phyloP scores from a whole-genome alignment of 2,888 invertebrate genomes.

The Acleris cristana region DNA sequence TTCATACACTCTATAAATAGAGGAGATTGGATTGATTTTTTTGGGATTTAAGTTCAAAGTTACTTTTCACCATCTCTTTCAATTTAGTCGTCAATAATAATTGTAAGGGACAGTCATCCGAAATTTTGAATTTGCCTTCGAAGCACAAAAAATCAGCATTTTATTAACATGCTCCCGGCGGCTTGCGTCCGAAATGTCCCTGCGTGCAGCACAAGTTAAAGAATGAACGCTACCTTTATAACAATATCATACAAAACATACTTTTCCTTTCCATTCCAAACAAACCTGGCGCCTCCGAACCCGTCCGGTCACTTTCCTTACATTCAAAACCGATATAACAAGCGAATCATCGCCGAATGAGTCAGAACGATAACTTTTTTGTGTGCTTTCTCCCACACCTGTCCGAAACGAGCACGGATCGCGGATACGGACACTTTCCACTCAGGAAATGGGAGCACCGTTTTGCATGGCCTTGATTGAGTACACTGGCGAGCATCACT shows the following conservation, averaged over 20 bases:
- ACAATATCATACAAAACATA: conserved; percentile 36
- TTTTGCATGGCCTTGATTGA: conserved; percentile 80
- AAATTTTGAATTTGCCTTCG: too few species aligned
- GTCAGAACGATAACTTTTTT: conserved; percentile 74
- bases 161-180: too few species aligned
- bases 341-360: conserved; percentile 70
- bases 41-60: too few species aligned
- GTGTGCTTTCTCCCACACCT: conserved; percentile 82
- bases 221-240: background rate
- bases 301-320: conserved; percentile 76
- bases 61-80: too few species aligned
- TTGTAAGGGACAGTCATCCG: too few species aligned
- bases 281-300: conserved; percentile 65
- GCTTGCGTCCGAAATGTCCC: too few species aligned
- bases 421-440: conserved; percentile 81
- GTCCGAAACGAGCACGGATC: conserved; percentile 77
- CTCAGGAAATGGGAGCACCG: conserved; percentile 77
- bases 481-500: conserved; percentile 47
- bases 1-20: too few species aligned
- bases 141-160: too few species aligned
- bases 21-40: too few species aligned
- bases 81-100: too few species aligned
- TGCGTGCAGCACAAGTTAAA: too few species aligned
- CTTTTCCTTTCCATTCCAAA: conserved; percentile 55
- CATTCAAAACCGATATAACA: conserved; percentile 52